These are phyloP conservation scores for Ligdia adustata DNA, from an alignment of 2,888 invertebrate genomes.

Conservation along the genomic window DNA sequence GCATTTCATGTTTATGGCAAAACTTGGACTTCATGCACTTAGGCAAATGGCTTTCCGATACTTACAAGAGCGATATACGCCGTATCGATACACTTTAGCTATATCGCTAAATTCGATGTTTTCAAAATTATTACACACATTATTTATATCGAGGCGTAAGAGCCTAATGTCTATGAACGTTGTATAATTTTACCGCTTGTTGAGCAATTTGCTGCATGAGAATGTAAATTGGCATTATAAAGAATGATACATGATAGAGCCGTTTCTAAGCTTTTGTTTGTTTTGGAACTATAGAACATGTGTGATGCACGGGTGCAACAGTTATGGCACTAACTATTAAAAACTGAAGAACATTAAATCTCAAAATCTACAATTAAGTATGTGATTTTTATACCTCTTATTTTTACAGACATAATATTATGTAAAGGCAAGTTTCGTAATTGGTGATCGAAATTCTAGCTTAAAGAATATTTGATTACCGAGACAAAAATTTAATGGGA, in stretches of 20 bases:
- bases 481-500: too few relatives aligned
- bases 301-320: too few relatives aligned
- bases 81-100: constrained; percentile 67
- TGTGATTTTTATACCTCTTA: too few relatives aligned
- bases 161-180: constrained; percentile 28
- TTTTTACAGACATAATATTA: too few relatives aligned
- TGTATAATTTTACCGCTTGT: constrained; percentile 28
- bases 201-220: constrained; percentile 15
- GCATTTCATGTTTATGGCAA: constrained; percentile 82
- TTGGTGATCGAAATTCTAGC: too few relatives aligned
- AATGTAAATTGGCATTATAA: constrained; percentile 10
- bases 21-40: constrained; percentile 82
- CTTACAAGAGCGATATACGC: constrained; percentile 72
- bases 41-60: constrained; percentile 82
- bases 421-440: too few relatives aligned
- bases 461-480: too few relatives aligned
- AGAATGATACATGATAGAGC: constrained; percentile 1
- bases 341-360: too few relatives aligned
- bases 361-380: too few relatives aligned
- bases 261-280: constrained; percentile 1
- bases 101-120: constrained; percentile 51
- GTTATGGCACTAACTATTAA: too few relatives aligned
- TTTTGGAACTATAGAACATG: not conserved
- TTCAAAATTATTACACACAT: constrained; percentile 63
- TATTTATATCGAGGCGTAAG: constrained; percentile 47